Base-by-base conservation (phyloP, 2,888 invertebrate genomes). In the Noctua fimbriata region DNA sequence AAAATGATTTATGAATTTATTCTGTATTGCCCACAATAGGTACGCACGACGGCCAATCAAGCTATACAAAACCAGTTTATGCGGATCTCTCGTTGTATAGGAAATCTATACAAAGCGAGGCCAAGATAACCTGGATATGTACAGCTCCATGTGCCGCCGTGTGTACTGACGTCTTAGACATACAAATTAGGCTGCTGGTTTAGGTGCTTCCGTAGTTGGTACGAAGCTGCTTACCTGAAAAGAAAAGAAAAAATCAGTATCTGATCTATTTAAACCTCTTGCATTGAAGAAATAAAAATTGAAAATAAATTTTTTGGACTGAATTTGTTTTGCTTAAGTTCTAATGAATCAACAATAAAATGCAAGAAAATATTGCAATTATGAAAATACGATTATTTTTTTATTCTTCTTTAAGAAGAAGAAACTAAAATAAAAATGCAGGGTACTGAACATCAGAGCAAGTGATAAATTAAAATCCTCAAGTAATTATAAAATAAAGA, bases 121-220 rank as follows among this genome's bases (percentile, higher is more conserved):
- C 41, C 41, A 7, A 36, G 36, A 6, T 36, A 36, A 6, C 0
- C 5, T 36, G 36, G 36, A 36, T 7, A 6, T 6, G 41, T 41
- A 41, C 41, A 7, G 7, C 41, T 41, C 7, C 41, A 41, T 41
- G 41, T 41, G 41, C 41, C 41, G 41, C 41, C 41, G 41, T 41
- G 0, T 41, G 41, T 41, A 41, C 41, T 58, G 58, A 58, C 2
- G n/a, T 58, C 12, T n/a, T 58, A 58, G 58, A n/a, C n/a, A 28
- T 60, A 60, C 32, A 32, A 32, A 21, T 63, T 65, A 32, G 4
- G 81, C 70, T 63, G 47, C 71, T 47, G 84, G 67, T 60, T 52
- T 47, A 32, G 14, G 16, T 2, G 24, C 18, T 9, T 0, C 4
- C 14, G n/a, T 0, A 2, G n/a, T 0, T 4, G 65, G 21, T 18